Base-by-base conservation (phyloP, 2,797 vertebrate species). In the Geotria australis region DNA sequence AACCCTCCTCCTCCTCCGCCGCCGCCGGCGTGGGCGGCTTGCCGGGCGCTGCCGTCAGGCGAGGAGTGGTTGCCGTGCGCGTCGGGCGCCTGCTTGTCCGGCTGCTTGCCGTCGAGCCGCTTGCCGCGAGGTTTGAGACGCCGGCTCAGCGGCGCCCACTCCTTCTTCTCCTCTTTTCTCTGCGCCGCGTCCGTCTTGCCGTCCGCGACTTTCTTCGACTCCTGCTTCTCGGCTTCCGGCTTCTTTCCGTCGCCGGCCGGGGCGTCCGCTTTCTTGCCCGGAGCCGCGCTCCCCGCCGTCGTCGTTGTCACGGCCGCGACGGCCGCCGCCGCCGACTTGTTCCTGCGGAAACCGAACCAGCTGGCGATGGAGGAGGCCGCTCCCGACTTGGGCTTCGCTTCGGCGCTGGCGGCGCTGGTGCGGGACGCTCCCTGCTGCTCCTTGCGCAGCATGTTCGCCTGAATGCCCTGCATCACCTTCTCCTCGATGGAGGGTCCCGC, bases 391-490 rank as follows among this genome's bases (percentile, higher is more conserved):
- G 74, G 77, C 60, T 79, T 84, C 4, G 60, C 61, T 68, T 84
- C 83, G 0, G 46, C 65, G 48, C 70, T 68, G 2, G 71, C 70
- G 5, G 74, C 67, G 8, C 51, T 9, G n/a, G 51, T 24, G 24
- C 51, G 51, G n/a, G 51, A 55, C n/a, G n/a, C n/a, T 64, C 77
- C 83, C 61, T 70, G 73, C 66, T 79, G 81, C 10, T 73, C 77
- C 67, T 80, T 86, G 58, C 86, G 81, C 63, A 55, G n/a, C n/a
- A 83, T 56, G 10, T 91, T 91, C 63, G 86, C 74, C 61, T 85
- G 76, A 57, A 91, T 91, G 61, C 85, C 81, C 69, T 85, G 71
- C 85, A 91, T 91, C 68, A 91, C 83, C 68, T 83, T 86, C 67
- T 86, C 83, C 67, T 89, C 83, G 9, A 91, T 91, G 38, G 79